Conservation (phyloP, 2,113 vertebrate species). For the Charadrius vociferus region DNA sequence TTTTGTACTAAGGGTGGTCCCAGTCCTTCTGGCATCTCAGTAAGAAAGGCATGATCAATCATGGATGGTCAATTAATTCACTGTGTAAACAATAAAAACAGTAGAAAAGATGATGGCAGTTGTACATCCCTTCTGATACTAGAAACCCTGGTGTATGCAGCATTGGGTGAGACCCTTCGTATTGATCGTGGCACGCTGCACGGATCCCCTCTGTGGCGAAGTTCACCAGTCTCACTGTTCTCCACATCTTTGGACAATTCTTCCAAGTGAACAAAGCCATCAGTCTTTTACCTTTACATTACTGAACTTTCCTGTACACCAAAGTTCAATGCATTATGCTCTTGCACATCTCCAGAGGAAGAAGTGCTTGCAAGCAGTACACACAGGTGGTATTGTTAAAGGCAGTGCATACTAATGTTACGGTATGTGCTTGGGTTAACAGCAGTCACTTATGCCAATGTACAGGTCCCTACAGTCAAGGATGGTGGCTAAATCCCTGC, state of each 20-base stretch:
- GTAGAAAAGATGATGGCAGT: background rate
- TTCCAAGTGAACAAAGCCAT: background rate
- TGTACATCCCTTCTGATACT: background rate
- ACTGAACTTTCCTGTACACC: background rate
- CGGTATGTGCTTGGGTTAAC: fast-evolving
- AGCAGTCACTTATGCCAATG: background rate
- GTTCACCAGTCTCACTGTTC: background rate
- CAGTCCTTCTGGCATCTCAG: background rate
- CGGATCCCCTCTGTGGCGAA: no score
- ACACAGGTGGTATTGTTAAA: background rate
- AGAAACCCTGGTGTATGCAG: background rate
- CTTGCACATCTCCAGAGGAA: background rate
- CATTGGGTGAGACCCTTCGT: background rate
- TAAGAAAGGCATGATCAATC: background rate
- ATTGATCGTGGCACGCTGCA: fast-evolving
- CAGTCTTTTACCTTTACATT: background rate
- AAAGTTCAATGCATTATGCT: background rate
- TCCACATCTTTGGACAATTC: background rate
- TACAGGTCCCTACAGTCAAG: background rate
- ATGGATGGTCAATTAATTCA: background rate
- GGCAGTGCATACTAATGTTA: background rate
- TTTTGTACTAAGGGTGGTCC: background rate
- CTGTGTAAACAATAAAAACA: background rate
- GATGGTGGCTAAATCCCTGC: background rate
- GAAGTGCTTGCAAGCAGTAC: background rate